Evolutionary conservation across 2,113 vertebrate genomes (phyloP).

Genomic region (Dasyurus viverrinus): DNA sequence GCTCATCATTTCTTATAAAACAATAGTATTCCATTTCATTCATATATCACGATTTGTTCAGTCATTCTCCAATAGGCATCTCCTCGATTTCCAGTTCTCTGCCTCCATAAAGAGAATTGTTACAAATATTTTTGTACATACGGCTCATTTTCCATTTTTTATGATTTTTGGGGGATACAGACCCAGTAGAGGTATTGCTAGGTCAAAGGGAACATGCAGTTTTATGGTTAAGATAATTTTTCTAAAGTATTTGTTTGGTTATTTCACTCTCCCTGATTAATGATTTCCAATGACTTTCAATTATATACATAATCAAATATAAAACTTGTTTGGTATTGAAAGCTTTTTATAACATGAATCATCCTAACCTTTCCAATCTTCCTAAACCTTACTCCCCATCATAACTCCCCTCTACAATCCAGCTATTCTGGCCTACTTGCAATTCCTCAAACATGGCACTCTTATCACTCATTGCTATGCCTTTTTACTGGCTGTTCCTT

Average conservation of each 20-base stretch:
- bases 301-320: neutral
- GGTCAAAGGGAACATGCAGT: too few relatives aligned
- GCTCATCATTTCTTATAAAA: too few relatives aligned
- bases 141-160: too few relatives aligned
- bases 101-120: too few relatives aligned
- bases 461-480: neutral
- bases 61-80: too few relatives aligned
- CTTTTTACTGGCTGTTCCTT: neutral
- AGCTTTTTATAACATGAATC: neutral
- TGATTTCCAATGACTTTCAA: neutral
- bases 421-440: neutral
- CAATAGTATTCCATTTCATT: too few relatives aligned
- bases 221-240: neutral
- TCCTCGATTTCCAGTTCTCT: too few relatives aligned
- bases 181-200: too few relatives aligned
- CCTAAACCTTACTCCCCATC: neutral
- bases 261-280: neutral
- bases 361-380: neutral
- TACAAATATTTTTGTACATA: too few relatives aligned
- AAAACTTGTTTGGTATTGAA: neutral
- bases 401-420: neutral
- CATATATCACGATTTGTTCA: too few relatives aligned
- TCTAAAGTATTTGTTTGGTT: neutral
- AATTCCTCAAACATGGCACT: neutral
- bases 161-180: too few relatives aligned